Evolutionary conservation across 2,113 vertebrate genomes (phyloP).

Genomic region (Corapipo altera): DNA sequence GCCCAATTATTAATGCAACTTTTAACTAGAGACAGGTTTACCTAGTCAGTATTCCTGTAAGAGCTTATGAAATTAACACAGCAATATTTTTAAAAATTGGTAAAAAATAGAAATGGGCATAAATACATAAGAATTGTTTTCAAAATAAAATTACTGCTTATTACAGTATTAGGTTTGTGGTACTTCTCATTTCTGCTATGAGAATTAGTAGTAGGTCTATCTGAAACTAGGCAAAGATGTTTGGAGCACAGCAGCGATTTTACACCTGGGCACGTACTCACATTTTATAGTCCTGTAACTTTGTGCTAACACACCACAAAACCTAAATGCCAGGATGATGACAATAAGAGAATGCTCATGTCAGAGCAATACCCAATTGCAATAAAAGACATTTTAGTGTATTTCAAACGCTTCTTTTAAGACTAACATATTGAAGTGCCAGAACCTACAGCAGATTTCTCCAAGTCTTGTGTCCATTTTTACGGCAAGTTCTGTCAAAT

Average conservation of each 20-base stretch:
- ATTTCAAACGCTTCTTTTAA: not conserved
- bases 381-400: not conserved
- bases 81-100: not conserved
- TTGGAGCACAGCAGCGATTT: not conserved
- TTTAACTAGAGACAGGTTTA: constrained; percentile 16
- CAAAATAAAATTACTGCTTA: not conserved
- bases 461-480: not conserved
- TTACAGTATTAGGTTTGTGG: not conserved
- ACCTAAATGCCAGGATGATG: not conserved
- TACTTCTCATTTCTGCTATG: not conserved
- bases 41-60: not conserved
- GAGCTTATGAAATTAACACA: not conserved
- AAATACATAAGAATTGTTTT: not conserved
- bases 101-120: not conserved
- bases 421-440: not conserved
- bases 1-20: not conserved
- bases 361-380: not conserved
- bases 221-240: not conserved
- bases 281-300: not conserved
- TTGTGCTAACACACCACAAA: not conserved
- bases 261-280: not conserved
- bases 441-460: not conserved
- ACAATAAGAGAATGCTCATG: not conserved
- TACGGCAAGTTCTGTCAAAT: not conserved
- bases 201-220: not conserved